Conservation (phyloP, 2,888 invertebrate species). For the Temnothorax unifasciatus region DNA sequence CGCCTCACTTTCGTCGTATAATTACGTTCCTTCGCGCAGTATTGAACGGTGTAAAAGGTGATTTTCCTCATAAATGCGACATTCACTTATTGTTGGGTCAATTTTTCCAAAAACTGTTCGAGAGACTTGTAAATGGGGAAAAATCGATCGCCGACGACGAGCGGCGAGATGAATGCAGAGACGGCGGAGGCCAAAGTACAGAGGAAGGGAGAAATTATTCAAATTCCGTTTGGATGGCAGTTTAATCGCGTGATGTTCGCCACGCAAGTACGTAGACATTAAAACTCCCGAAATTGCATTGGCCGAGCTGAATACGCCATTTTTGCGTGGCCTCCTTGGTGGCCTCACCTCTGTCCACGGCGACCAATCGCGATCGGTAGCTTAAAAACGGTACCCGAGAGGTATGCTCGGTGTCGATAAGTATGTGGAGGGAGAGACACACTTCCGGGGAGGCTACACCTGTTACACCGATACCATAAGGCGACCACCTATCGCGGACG, state of each 20-base stretch:
- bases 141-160: constrained; percentile 31
- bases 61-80: not conserved
- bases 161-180: not conserved
- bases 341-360: constrained; percentile 38
- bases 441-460: constrained; percentile 53
- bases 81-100: constrained; percentile 43
- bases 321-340: constrained; percentile 33
- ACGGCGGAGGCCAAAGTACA: not conserved
- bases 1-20: constrained; percentile 18
- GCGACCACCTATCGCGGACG: constrained; percentile 49
- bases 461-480: constrained; percentile 20
- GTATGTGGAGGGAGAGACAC: constrained; percentile 1
- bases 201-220: constrained; percentile 42
- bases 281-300: constrained; percentile 56
- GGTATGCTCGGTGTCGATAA: constrained; percentile 18
- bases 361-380: constrained; percentile 42
- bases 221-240: constrained; percentile 37
- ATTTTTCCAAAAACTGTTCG: constrained; percentile 17
- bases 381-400: constrained; percentile 44
- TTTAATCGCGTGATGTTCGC: constrained; percentile 36
- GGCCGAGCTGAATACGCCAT: constrained; percentile 40
- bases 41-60: not conserved
- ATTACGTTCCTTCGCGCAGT: constrained; percentile 19
- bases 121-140: constrained; percentile 4
- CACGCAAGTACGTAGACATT: constrained; percentile 33